Conservation (phyloP, 2,888 invertebrate species). For the Chrysina gloriosa region DNA sequence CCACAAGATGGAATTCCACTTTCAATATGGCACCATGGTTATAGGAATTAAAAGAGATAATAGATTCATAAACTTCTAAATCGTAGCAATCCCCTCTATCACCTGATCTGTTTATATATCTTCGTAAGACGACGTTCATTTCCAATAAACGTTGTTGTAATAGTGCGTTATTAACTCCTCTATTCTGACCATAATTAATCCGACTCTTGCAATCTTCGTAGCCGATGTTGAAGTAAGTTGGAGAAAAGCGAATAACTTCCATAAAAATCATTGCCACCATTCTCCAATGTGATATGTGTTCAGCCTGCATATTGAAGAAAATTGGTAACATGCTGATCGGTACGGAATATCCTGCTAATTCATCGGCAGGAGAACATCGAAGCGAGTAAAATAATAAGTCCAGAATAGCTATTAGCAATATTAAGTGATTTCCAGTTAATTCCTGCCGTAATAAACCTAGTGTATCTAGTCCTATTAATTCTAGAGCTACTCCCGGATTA, state of each 20-base stretch:
- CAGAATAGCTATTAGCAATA: slow-evolving; percentile 61
- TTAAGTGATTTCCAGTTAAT: slow-evolving; percentile 62
- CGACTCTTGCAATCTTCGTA: slow-evolving; percentile 39
- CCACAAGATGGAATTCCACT: slow-evolving; percentile 25
- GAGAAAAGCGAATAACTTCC: slow-evolving; percentile 60
- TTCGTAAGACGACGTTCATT: slow-evolving; percentile 47
- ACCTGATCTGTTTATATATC: slow-evolving; percentile 49
- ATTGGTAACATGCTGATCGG: slow-evolving; percentile 66
- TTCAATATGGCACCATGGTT: too few relatives aligned
- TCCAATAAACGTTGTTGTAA: slow-evolving; percentile 47
- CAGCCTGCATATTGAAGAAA: slow-evolving; percentile 64
- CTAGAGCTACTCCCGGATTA: slow-evolving; percentile 63
- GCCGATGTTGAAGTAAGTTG: slow-evolving; percentile 48
- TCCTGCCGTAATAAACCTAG: slow-evolving; percentile 66
- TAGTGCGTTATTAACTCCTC: slow-evolving; percentile 42
- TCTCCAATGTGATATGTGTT: slow-evolving; percentile 60
- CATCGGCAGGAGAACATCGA: slow-evolving; percentile 64
- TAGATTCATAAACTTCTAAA: slow-evolving; percentile 44
- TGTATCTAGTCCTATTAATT: slow-evolving; percentile 66
- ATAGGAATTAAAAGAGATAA: too few relatives aligned
- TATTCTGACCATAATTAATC: too few relatives aligned
- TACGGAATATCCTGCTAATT: slow-evolving; percentile 65
- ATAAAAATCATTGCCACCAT: slow-evolving; percentile 61
- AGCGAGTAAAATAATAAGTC: slow-evolving; percentile 64
- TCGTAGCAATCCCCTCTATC: slow-evolving; percentile 48